Evolutionary conservation across 2,113 vertebrate genomes (phyloP), one percentile per base, ranked within the genome.

Genomic region (Girardinichthys multiradiatus): DNA sequence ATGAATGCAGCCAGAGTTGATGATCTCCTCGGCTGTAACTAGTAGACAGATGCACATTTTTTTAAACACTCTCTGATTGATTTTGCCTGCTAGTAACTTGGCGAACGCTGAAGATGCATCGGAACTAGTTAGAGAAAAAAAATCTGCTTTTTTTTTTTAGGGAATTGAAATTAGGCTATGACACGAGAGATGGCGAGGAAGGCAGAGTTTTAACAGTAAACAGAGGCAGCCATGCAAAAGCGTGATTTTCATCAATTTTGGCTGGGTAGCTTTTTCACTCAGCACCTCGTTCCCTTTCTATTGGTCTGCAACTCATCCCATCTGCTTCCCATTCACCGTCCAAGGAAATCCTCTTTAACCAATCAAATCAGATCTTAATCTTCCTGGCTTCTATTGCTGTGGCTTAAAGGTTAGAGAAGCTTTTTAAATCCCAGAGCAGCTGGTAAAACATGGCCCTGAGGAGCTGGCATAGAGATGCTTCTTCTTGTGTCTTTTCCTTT

Each of bases 321-420:
- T 89, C 90, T 90, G 88, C 88, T 90, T 91, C 82, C 89, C 84
- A 84, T 89, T 86, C 87, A 83, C 82, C 68, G 69, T 80, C 13
- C 4, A 80, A 86, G 88, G 84, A 87, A 87, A 83, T 87, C 84
- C 72, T 82, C 79, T 70, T 60, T 66, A 28, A 81, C 85, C 86
- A 87, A 87, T 87, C 84, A 87, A 71, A 87, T 87, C 86, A 57
- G 26, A 72, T 77, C 61, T n/a, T 85, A 75, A 89, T 77, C 81
- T 76, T 51, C 72, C 79, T 70, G 77, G 70, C 54, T 70, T 80
- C 68, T 81, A 35, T 35, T 31, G 61, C 83, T 2, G 66, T 28
- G 33, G 83, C 73, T 59, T 70, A 68, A 74, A 90, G 82, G 79
- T 79, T 68, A 77, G 74, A 77, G 74, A 72, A 80, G 80, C 64